These are phyloP conservation scores for Drosophila mimetica DNA, from an alignment of 2,888 invertebrate species.

Conservation along the genomic window DNA sequence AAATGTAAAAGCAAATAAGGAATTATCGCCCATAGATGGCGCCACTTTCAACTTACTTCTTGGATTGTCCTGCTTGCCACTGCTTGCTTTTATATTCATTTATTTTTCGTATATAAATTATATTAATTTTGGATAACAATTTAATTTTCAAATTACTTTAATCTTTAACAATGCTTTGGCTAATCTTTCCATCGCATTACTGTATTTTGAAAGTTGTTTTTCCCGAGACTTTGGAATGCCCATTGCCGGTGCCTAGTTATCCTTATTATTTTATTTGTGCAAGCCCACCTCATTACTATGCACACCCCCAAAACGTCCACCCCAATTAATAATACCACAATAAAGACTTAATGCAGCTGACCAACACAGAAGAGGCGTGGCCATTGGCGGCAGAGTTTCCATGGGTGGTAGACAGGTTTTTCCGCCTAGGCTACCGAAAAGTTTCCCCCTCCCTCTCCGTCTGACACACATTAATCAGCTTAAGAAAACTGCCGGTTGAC, in stretches of 20 bases:
- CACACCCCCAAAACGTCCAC: constrained; percentile 51
- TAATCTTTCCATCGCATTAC: neutral
- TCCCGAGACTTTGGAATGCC: neutral
- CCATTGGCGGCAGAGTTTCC: constrained; percentile 25
- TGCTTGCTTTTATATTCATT: too few species aligned
- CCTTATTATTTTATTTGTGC: constrained; percentile 27
- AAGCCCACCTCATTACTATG: constrained; percentile 36
- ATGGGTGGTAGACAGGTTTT: constrained; percentile 34
- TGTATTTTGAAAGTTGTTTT: constrained; percentile 33
- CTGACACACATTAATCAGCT: constrained; percentile 75
- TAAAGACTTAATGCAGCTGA: constrained; percentile 73
- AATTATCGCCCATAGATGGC: too few species aligned
- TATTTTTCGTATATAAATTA: too few species aligned
- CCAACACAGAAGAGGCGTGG: constrained; percentile 71
- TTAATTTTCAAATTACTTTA: too few species aligned
- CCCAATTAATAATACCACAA: constrained; percentile 64
- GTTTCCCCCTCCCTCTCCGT: constrained; percentile 41
- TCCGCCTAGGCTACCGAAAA: constrained; percentile 34
- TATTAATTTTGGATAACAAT: too few species aligned
- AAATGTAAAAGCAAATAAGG: too few species aligned
- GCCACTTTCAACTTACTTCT: too few species aligned
- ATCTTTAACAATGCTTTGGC: neutral
- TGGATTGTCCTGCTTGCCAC: too few species aligned
- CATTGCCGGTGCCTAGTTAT: constrained; percentile 15
- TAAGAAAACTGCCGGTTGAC: constrained; percentile 59